Base-by-base conservation (phyloP, 2,888 invertebrate genomes). In the Heliconius erato region DNA sequence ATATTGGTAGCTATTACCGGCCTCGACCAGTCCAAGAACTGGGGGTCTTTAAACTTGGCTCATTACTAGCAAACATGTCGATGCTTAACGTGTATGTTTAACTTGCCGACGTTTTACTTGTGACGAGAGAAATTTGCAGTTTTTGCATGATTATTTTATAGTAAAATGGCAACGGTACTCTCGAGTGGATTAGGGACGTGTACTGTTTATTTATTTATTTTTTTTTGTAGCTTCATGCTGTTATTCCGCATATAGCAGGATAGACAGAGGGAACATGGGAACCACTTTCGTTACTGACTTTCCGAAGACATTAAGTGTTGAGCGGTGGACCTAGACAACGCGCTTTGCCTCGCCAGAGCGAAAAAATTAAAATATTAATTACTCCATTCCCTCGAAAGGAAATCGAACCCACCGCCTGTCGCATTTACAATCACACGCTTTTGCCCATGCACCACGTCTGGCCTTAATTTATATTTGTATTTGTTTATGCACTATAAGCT, bases 1-100 rank as follows among this genome's bases (percentile, higher is more conserved):
- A 88, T 84, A 84, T 84, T 85, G 86, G 85, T 88, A 88, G 89
- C 89, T 87, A 89, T 87, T 86, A 83, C 85, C 80, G 80, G 84
- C 87, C 82, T 85, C 81, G 81, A 85, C 85, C 84, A 84, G 83
- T 85, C 85, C 84, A 84, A 79, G 83, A 82, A 87, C 87, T 83
- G 83, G 82, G 85, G 79, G 80, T 79, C 80, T 86, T 87, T 84
- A 86, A 86, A 85, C 85, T 82, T 85, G 83, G 79, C 84, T 84
- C 85, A 79, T 84, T 85, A 83, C 84, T 84, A 83, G 83, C 83
- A 81, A 84, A 85, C 82, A 74, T 77, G 82, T 83, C 79, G 67
- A 82, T 71, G 79, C 74, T 80, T 67, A 78, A 40, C 78, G 67
- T 78, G 68, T 78, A 28, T 78, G 68, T 78, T 78, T 68, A 78